Percentiles rank a stretch among this genome's conserved stretches.
These are phyloP conservation scores for Tetraodon nigroviridis DNA, from an alignment of 2,113 vertebrate species.

Conservation along the genomic window DNA sequence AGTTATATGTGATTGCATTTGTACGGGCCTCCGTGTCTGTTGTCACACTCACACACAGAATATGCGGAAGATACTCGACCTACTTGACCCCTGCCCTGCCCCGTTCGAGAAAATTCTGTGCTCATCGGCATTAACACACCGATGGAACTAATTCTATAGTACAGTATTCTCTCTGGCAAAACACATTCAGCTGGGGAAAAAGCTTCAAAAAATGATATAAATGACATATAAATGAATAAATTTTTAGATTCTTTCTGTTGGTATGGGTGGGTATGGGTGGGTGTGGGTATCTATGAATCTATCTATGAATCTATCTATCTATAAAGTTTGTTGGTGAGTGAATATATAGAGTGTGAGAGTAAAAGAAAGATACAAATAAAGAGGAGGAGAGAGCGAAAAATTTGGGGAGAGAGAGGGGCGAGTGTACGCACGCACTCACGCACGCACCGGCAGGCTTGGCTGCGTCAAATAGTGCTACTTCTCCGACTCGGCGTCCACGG, in stretches of 20 bases:
- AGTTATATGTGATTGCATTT: not conserved
- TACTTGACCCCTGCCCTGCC: not conserved
- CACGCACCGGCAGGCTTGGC: conserved; percentile 16
- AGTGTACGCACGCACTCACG: not conserved
- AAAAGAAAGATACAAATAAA: not conserved
- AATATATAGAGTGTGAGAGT: too few species aligned
- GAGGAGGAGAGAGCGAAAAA: too few species aligned
- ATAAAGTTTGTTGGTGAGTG: not conserved
- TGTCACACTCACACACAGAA: too few species aligned
- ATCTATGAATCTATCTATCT: conserved; percentile 23
- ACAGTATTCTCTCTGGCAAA: too few species aligned
- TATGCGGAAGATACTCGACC: too few species aligned
- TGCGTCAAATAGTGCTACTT: conserved; percentile 56
- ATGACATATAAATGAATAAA: too few species aligned
- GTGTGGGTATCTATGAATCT: conserved; percentile 25
- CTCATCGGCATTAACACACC: not conserved
- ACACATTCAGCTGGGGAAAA: too few species aligned
- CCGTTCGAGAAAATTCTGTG: not conserved
- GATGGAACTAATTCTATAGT: too few species aligned
- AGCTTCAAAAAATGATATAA: too few species aligned
- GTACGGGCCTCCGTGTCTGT: not conserved
- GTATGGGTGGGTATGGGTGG: too few species aligned
- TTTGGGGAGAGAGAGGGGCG: too few species aligned
- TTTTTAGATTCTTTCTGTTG: too few species aligned
- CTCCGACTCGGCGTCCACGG: conserved; percentile 43